Base-by-base conservation (phyloP, 2,888 invertebrate genomes). In the Epinotia brunnichana region DNA sequence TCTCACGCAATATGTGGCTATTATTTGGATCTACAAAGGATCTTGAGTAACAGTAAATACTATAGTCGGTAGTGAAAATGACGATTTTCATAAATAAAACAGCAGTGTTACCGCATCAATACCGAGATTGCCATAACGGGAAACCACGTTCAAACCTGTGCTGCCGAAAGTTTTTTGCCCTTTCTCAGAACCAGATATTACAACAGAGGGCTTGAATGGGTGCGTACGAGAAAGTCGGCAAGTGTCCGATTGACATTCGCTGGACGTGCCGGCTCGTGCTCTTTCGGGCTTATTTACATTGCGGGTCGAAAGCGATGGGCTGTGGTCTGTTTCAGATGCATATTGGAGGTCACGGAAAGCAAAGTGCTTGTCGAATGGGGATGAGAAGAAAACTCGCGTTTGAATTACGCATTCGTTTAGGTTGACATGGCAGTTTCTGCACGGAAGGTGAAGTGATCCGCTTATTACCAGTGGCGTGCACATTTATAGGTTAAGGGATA, bases 171-270 rank as follows among this genome's bases (percentile, higher is more conserved):
- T 69, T 69, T 72, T 67, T 73, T 69, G 73, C 73, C 73, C 73
- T 73, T 69, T 73, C 73, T 69, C 73, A 48, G 62, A 73, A 73
- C 62, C 62, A 63, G 70, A 68, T 63, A 63, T 63, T 73, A 63
- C 66, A 59, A 71, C 73, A 69, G 62, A 62, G 77, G 77, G 77
- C 75, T 78, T 82, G 80, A 86, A 87, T 88, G 84, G 84, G 85
- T 86, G 85, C 83, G 87, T 86, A 77, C 85, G 87, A 82, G 90
- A 90, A 88, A 89, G 85, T 79, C 67, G 62, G 73, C 76, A 76
- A 74, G 71, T 77, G 82, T 84, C 84, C 83, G 80, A 81, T 84
- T 81, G 83, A 82, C 81, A 87, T 84, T 86, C 80, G 81, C 81
- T 79, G 39, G 59, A 29, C 48, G 80, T 79, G 74, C 75, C 66